Evolutionary conservation across 2,113 vertebrate genomes (phyloP), one percentile per base, ranked within the genome.

Genomic region (Typhlomys cinereus): DNA sequence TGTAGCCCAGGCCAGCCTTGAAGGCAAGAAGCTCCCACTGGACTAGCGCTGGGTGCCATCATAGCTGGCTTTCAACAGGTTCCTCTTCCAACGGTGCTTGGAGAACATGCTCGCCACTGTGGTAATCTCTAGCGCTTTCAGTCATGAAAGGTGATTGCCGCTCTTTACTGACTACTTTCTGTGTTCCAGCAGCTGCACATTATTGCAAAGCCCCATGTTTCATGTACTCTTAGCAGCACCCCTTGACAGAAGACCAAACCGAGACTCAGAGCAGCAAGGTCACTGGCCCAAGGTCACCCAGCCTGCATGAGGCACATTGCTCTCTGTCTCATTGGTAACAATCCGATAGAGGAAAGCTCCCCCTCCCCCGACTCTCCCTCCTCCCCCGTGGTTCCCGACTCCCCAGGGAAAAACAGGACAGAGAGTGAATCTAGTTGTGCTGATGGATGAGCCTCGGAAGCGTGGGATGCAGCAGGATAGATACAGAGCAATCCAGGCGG

Each of bases 401-500:
- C 64, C 52, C 29, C n/a, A 11, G 1, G 57, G 39, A 36, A 57
- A 23, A 62, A 17, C 12, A 7, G 44, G 48, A 41, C 54, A 50
- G 36, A 0, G 2, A n/a, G 7, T 7, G 23, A 91, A 7, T 64
- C 62, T 2, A 5, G n/a, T 29, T 41, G n/a, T 62, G 27, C 31
- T 71, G 93, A 86, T 62, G 61, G 61, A 93, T 95, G 64, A 46
- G 39, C 39, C 21, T 27, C 3, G 59, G 80, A 89, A 92, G 57
- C 31, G 44, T 54, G n/a, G n/a, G n/a, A 31, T 59, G 76, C 91
- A 31, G 8, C 8, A 29, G 75, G 44, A 18, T 31, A 69, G 85
- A 95, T 82, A 86, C 84, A 69, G 27, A 52, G 36, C 75, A 78
- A 91, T 85, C 34, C 31, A 91, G 89, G 91, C 78, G 94, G 71